Evolutionary conservation across 1,140 invertebrate genomes (phyloP).

Genomic region (Calephelis virginiensis): DNA sequence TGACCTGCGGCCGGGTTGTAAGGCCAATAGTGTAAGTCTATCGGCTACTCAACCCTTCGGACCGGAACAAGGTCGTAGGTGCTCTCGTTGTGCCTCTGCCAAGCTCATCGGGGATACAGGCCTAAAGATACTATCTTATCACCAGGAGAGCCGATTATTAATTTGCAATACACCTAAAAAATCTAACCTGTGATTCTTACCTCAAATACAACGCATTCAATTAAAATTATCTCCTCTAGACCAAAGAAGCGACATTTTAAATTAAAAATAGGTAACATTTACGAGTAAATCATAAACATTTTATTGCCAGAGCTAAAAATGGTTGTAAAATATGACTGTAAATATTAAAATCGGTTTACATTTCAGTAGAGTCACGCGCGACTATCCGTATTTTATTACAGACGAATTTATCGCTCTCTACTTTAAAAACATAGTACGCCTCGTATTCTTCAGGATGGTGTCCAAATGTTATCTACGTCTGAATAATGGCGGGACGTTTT

Average conservation of each 20-base stretch:
- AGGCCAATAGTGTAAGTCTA: too few species aligned
- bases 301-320: slow-evolving; percentile 46
- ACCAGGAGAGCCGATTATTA: neutral
- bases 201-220: too few species aligned
- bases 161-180: too few species aligned
- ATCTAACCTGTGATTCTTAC: too few species aligned
- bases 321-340: slow-evolving; percentile 39
- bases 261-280: slow-evolving; percentile 8
- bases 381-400: slow-evolving; percentile 56
- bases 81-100: too few species aligned
- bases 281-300: slow-evolving; percentile 43
- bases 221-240: too few species aligned
- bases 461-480: slow-evolving; percentile 25
- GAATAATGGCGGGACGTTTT: slow-evolving; percentile 31
- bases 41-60: too few species aligned
- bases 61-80: too few species aligned
- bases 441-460: slow-evolving; percentile 30
- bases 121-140: too few species aligned
- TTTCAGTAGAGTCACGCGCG: slow-evolving; percentile 54
- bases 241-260: too few species aligned
- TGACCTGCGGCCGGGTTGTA: too few species aligned
- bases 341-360: slow-evolving; percentile 57
- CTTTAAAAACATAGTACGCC: slow-evolving; percentile 48
- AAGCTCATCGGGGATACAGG: too few species aligned
- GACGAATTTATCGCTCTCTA: slow-evolving; percentile 56